These are phyloP conservation scores for Spilosoma lubricipeda DNA, from an alignment of 2,888 invertebrate genomes.

Conservation along the genomic window DNA sequence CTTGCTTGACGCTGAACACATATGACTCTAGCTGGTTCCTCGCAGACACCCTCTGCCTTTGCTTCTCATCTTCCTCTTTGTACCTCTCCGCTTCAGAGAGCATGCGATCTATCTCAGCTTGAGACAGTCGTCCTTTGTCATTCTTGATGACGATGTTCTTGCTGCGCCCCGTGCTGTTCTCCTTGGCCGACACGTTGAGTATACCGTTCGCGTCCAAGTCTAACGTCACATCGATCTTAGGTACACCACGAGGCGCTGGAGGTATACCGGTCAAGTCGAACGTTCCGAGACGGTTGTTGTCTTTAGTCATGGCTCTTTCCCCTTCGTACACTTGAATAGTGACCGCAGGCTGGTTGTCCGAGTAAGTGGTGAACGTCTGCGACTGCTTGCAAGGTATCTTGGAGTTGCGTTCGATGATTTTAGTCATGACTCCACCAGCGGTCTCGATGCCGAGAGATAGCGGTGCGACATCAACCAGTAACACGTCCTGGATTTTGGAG, in stretches of 20 bases:
- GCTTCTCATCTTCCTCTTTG: conserved; percentile 19
- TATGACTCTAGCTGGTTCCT: conserved; percentile 17
- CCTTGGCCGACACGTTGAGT: conserved; percentile 18
- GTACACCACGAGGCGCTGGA: conserved; percentile 14
- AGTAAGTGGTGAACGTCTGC: conserved; percentile 18
- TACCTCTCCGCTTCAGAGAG: conserved; percentile 17
- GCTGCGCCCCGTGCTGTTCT: conserved; percentile 17
- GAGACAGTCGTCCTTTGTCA: conserved; percentile 15
- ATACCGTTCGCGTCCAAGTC: conserved; percentile 19
- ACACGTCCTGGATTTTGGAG: conserved; percentile 17
- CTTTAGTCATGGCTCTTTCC: conserved; percentile 16
- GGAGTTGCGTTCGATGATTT: conserved; percentile 16
- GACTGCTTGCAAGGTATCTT: conserved; percentile 20
- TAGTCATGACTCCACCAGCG: conserved; percentile 19
- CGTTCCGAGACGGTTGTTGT: conserved; percentile 15
- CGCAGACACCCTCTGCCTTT: conserved; percentile 10
- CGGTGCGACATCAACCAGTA: conserved; percentile 15
- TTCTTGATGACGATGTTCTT: conserved; percentile 20
- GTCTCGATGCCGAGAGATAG: conserved; percentile 16
- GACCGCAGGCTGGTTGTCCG: conserved; percentile 17
- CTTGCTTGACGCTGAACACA: conserved; percentile 80
- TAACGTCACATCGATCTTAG: conserved; percentile 16
- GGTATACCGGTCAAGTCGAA: conserved; percentile 18
- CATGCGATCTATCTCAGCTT: conserved; percentile 18
- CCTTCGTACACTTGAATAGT: conserved; percentile 18